A percentile compares a stretch with the other conserved stretches of the same genome.
Evolutionary conservation across 2,113 vertebrate species (phyloP).

Genomic region (Calidris pugnax): DNA sequence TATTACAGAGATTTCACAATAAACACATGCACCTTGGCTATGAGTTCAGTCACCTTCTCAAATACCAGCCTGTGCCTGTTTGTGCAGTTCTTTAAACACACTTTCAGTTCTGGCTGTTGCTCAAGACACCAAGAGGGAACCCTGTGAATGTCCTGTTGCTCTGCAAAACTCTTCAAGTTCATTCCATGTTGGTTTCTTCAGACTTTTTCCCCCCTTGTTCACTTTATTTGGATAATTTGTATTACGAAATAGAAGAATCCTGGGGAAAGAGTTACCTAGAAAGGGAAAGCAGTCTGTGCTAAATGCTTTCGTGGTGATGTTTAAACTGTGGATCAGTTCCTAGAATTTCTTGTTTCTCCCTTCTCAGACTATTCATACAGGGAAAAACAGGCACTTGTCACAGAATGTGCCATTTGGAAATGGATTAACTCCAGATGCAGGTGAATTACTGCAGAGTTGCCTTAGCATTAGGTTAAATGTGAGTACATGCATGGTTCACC

Average conservation of each 20-base stretch:
- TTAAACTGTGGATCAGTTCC: background rate
- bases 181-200: background rate
- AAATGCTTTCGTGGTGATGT: background rate
- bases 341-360: background rate
- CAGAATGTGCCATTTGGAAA: background rate
- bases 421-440: background rate
- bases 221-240: no score
- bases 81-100: fast-evolving
- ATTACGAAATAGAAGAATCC: background rate
- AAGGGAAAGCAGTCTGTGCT: background rate
- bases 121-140: background rate
- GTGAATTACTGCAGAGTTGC: background rate
- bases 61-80: background rate
- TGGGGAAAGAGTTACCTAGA: background rate
- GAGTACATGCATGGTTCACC: background rate
- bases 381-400: background rate
- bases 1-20: background rate
- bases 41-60: background rate
- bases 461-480: background rate
- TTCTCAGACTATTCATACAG: background rate
- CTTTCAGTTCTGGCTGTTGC: background rate
- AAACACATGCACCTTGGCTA: background rate
- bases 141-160: background rate
- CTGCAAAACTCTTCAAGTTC: background rate
- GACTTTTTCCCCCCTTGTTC: no score